Evolutionary conservation across 2,797 vertebrate species (phyloP).

Genomic region (Coranthus polyacanthus): DNA sequence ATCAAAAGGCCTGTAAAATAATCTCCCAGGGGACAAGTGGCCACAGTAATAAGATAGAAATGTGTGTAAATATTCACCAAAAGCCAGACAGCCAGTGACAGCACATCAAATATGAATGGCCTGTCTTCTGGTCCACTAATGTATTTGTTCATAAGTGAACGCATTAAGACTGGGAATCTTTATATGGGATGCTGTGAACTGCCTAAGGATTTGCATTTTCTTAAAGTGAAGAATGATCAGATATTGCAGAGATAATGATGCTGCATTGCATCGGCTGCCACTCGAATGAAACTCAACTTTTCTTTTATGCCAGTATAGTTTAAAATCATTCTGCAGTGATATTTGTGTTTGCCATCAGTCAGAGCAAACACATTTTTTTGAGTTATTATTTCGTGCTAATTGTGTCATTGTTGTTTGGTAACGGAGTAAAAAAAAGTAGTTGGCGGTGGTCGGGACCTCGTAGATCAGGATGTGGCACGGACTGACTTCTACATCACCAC

Average conservation of each 20-base stretch:
- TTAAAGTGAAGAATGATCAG: conserved; percentile 57
- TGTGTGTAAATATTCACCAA: conserved; percentile 64
- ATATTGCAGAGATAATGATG: conserved; percentile 49
- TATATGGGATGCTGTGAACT: conserved; percentile 40
- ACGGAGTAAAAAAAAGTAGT: not conserved
- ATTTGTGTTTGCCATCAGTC: too few species aligned
- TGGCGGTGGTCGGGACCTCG: not conserved
- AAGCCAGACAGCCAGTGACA: conserved; percentile 55
- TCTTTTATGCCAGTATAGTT: conserved; percentile 15
- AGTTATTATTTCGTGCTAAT: too few species aligned
- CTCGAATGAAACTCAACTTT: conserved; percentile 28
- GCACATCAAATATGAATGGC: conserved; percentile 81
- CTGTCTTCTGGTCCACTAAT: conserved; percentile 76
- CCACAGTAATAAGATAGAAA: conserved; percentile 66
- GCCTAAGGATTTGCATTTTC: conserved; percentile 71
- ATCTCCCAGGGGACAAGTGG: conserved; percentile 53
- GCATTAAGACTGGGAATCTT: conserved; percentile 65
- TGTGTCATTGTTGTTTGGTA: not conserved
- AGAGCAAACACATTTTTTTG: too few species aligned
- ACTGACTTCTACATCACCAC: not conserved
- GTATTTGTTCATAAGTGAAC: conserved; percentile 83
- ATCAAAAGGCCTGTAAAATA: conserved; percentile 57
- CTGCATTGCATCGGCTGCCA: conserved; percentile 3
- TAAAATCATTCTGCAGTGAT: not conserved
- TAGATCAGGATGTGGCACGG: conserved; percentile 2